Base-by-base conservation (phyloP, 1,140 invertebrate species). In the Drosophila paulistorum region DNA sequence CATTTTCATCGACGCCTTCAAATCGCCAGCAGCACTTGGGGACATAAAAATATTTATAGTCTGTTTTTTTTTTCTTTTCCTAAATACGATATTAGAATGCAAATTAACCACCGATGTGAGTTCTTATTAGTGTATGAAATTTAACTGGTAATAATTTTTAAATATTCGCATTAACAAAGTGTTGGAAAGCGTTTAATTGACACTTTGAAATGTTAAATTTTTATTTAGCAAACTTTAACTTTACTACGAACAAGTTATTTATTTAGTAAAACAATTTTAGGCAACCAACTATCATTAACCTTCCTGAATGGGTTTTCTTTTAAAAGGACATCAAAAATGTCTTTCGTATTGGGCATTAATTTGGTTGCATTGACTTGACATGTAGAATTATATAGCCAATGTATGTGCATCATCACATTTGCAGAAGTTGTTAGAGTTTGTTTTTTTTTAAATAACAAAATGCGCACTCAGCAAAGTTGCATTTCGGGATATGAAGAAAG, bases 401-500 rank as follows among this genome's bases (percentile, higher is more conserved):
- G 14, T 20, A 39, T 37, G 20, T 37, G 17, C 17, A 23, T 23
- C 45, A 51, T 51, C 57, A 39, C 33, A 59, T 37, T 59, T 20
- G n/a, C 30, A 37, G 9, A 30, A 1, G 76, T 73, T 77, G 72
- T 76, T 65, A 59, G 77, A 80, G 73, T 77, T 80, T 79, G 79
- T 7, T 48, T 23, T 51, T 48, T n/a, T 51, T 58, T 67, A 77
- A 77, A 70, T 79, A 79, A 74, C 73, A 68, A 78, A 71, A 77
- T 72, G 67, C 67, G 71, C 72, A 70, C 74, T 81, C 71, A 68
- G 65, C 62, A 70, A 77, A 71, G 65, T 71, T 61, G 62, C 68
- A 55, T 51, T 51, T 74, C 65, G 72, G 82, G 74, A 85, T 85
- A 78, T 81, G 74, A 81, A 77, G 81, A 74, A 86, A 81, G 72